Percentiles rank a stretch among this genome's conserved stretches.
These are phyloP conservation scores for Oncorhynchus gorbuscha DNA, from an alignment of 2,113 vertebrate species.

Conservation along the genomic window DNA sequence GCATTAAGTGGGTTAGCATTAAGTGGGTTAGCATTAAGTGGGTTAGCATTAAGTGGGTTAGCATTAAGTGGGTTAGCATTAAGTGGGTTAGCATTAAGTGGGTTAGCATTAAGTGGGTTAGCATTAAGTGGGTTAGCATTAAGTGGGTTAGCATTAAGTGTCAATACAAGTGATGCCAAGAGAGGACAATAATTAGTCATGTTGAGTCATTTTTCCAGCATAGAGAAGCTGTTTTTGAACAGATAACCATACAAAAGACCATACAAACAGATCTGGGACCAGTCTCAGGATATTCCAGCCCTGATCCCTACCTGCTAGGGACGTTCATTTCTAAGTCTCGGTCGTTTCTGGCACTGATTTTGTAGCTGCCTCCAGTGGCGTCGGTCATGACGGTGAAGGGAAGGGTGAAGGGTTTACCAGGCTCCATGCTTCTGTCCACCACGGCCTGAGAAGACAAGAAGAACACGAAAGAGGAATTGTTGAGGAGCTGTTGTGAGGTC, in stretches of 20 bases:
- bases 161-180: neutral
- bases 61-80: too few relatives aligned
- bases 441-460: constrained; percentile 42
- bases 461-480: neutral
- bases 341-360: constrained; percentile 60
- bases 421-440: constrained; percentile 56
- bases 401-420: constrained; percentile 52
- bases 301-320: constrained; percentile 31
- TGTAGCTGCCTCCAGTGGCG: constrained; percentile 47
- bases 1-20: too few relatives aligned
- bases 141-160: too few relatives aligned
- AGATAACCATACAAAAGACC: neutral
- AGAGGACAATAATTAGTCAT: neutral
- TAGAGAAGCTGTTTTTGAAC: neutral
- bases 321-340: constrained; percentile 44
- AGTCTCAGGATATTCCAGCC: neutral
- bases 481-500: neutral
- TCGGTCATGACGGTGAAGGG: constrained; percentile 61
- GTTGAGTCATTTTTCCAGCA: neutral
- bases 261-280: neutral
- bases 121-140: too few relatives aligned
- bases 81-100: too few relatives aligned
- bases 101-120: too few relatives aligned
- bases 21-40: too few relatives aligned
- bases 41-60: too few relatives aligned